Evolutionary conservation across 1,140 invertebrate genomes (phyloP), one percentile per base, ranked within the genome.

Genomic region (Pseudomyrmex flavicornis): DNA sequence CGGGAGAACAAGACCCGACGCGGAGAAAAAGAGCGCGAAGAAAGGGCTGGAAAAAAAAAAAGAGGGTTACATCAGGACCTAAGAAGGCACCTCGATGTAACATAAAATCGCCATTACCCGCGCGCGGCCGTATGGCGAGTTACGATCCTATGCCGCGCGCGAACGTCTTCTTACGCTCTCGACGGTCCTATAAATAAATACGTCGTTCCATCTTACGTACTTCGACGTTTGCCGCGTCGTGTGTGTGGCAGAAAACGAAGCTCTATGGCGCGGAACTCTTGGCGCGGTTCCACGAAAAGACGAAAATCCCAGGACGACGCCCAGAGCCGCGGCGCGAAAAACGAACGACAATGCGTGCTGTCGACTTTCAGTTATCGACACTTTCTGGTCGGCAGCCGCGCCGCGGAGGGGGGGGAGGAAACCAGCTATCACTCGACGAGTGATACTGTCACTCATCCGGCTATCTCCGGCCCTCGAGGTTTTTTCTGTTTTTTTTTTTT

Each of bases 31-130:
- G 52, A 54, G 20, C 13, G 20, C 13, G 35, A 0, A n/a, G 52
- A 5, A 59, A 20, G 22, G 10, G 82, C 7, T 77, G 66, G 69
- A 76, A 75, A 87, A 87, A 82, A 76, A 70, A 87, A 87, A 87
- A 76, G 56, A 61, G 66, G 80, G 68, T 73, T 69, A 56, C 86
- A 79, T 80, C 59, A 82, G 72, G 50, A 82, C 65, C 74, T 20
- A 65, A 85, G 75, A 83, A 76, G 75, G 72, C 72, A 82, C 72
- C 72, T 79, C 84, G 85, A 83, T 86, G 85, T 84, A 88, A 92
- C 91, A 92, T 93, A 93, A 93, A 93, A 93, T 93, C 79, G 89
- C 91, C 91, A 93, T 93, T 93, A 93, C 89, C 0, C 35, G 35
- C 73, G 84, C 15, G 54, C 62, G 70, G 79, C 83, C 85, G 79